Conservation (phyloP, 2,797 vertebrate species). For the Dicrostonyx torquatus region DNA sequence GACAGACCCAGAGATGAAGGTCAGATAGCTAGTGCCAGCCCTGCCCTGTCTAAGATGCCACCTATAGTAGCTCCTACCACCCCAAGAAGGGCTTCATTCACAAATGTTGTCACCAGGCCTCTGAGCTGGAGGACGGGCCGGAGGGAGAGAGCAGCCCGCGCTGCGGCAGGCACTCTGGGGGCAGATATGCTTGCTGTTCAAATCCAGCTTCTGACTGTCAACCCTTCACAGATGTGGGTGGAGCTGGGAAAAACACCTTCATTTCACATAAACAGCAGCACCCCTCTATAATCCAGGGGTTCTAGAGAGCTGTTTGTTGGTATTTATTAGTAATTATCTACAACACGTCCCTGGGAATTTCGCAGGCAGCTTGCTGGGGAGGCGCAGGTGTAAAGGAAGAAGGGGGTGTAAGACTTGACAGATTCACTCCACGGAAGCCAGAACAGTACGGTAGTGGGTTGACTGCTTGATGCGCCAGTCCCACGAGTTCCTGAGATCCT, state of each 20-base stretch:
- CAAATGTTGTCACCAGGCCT: background rate
- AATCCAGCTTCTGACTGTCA: conserved; percentile 63
- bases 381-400: background rate
- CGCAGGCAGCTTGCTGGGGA: background rate
- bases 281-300: background rate
- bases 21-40: background rate
- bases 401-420: background rate
- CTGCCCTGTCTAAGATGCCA: background rate
- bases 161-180: conserved; percentile 30
- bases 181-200: conserved; percentile 70
- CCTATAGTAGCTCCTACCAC: too few relatives aligned
- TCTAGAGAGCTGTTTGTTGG: conserved; percentile 29
- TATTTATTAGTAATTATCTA: conserved; percentile 44
- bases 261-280: background rate
- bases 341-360: background rate
- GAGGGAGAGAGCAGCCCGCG: conserved; percentile 17
- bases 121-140: background rate
- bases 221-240: conserved; percentile 54
- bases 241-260: background rate
- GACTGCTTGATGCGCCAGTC: background rate
- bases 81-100: background rate
- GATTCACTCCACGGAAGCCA: background rate
- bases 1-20: conserved; percentile 2
- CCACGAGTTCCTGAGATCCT: background rate
- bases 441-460: background rate